Base-by-base conservation (phyloP, 2,888 invertebrate species). In the Synanthedon tipuliformis region DNA sequence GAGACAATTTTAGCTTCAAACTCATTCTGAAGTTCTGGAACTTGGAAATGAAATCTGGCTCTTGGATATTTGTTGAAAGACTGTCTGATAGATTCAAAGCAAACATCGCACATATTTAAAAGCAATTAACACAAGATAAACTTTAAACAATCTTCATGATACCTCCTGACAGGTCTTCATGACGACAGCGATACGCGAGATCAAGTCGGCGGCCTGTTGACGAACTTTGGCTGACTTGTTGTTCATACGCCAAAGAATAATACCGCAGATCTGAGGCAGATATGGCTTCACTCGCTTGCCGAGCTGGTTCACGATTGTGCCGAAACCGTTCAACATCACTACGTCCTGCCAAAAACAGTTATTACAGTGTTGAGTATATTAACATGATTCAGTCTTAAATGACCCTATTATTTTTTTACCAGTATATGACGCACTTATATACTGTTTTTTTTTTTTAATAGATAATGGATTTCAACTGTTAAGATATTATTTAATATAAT, bases 81-180 rank as follows among this genome's bases (percentile, higher is more conserved):
- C 27, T 8, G 27, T 8, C 27, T 8, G 8, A 27, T 3, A 1
- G 34, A 34, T n/a, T n/a, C n/a, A n/a, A n/a, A n/a, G n/a, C n/a
- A n/a, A n/a, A n/a, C n/a, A n/a, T n/a, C n/a, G n/a, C n/a, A n/a
- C n/a, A n/a, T n/a, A n/a, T n/a, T n/a, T n/a, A n/a, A n/a, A n/a
- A n/a, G n/a, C n/a, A n/a, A n/a, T n/a, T n/a, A 45, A 45, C 12
- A 45, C 3, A 45, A 12, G 3, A n/a, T 45, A 4, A 5, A n/a
- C 40, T 64, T 57, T 55, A 55, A 15, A 45, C 48, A 45, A 1
- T 1, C 10, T 0, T 34, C 2, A 34, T 34, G 10, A 67, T 61
- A 92, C 93, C 89, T 99, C 99, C 78, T 99, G 98, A 73, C 99
- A 99, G 1, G 98, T 97, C 78, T 99, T 99, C 99, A 99, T 99